Evolutionary conservation across 1,140 invertebrate species (phyloP), one percentile per base, ranked within the genome.

Genomic region (Drosophila sp.): DNA sequence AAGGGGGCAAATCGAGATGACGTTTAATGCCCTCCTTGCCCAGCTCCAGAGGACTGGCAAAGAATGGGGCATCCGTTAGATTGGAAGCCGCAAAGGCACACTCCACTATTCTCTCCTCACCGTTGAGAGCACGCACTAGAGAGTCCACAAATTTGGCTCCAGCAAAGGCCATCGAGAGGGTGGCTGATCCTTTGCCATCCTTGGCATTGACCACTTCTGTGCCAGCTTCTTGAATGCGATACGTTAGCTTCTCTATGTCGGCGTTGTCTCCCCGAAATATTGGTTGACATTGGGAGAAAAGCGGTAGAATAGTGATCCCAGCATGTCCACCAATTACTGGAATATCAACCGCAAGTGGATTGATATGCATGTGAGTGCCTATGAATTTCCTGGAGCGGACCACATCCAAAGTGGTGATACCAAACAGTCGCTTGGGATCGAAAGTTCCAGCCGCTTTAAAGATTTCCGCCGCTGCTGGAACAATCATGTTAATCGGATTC

Each of bases 181-280:
- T 99, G 2, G 98, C 99, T 1, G 98, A 99, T 38, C 98, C 98
- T 60, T 97, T 96, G 76, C 98, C 98, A 71, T 98, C 98, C 93
- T 99, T 99, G 10, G 98, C 98, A 92, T 99, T 98, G 4, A 99
- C 98, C 47, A 99, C 98, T 94, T 99, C 98, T 60, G 98, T 99
- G 75, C 98, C 98, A 66, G 98, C 98, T 92, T 99, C 98, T 93
- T 97, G 96, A 78, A 99, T 98, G 76, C 97, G 95, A 70, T 94
- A 93, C 1, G 96, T 97, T 10, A 99, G 92, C 5, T 95, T 94
- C 76, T 96, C 94, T 1, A 97, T 91, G 4, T 95, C 95, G 70
- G 96, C 94, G 1, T 96, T 91, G 74, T 93, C 92, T 55, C 93
- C 94, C 91, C 62, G 95, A 94, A 92, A 98, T 0, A 94, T 92